Base-by-base conservation (phyloP, 2,888 invertebrate species). In the Cistogaster globosa region DNA sequence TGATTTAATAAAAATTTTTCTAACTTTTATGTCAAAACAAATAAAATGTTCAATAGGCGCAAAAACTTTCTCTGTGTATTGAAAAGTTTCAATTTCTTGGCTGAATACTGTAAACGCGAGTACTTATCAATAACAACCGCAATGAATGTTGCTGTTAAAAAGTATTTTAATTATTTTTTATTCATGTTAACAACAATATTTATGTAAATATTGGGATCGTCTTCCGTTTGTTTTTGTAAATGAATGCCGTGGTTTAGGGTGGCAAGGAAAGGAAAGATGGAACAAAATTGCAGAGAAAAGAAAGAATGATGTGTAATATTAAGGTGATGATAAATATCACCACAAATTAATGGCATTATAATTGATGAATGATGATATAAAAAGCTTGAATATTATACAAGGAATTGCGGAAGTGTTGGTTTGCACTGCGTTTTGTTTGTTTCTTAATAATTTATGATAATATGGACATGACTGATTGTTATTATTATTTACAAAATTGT, bases 301-400 rank as follows among this genome's bases (percentile, higher is more conserved):
- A 48, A 48, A 12, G 1, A 48, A n/a, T 48, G 0, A 48, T 48
- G 45, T 5, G 16, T 26, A 32, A 7, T 32, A 0, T 22, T 22
- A 63, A 26, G 16, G 12, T 14, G 42, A 22, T 55, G 14, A 12
- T 16, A 16, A 16, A 5, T 32, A 11, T 6, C 16, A 16, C 11
- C 26, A 36, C 16, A 36, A 84, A 84, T 80, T 84, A 84, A 84
- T 80, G 80, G 62, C 80, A 57, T 74, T 77, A 57, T 69, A 80
- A 74, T 75, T 81, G 77, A 85, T 78, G 74, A 81, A 78, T 81
- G 81, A 85, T 81, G 57, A 69, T 57, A 45, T 72, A 68, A 81
- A 74, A 69, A 58, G 78, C 67, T 63, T 58, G 78, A 81, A 77
- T 81, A 51, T 69, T 68, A 68, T 57, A 68, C 57, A 36, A 53